Base-by-base conservation (phyloP, 1,140 invertebrate genomes). In the Cyclargus thomasi region DNA sequence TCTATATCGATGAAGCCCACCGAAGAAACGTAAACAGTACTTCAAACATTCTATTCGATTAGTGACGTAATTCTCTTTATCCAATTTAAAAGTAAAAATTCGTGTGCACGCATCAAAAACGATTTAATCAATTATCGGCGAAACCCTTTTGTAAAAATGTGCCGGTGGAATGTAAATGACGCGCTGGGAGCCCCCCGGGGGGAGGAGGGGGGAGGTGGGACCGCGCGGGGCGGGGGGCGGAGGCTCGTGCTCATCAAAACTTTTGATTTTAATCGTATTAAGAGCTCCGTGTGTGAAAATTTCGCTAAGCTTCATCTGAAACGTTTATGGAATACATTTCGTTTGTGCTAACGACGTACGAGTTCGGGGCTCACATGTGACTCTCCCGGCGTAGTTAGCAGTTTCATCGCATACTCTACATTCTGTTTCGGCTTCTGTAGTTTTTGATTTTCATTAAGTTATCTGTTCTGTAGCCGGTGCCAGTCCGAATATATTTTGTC, bases 201-300 rank as follows among this genome's bases (percentile, higher is more conserved):
- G 2, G n/a, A n/a, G n/a, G n/a, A n/a, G n/a, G n/a, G n/a, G n/a
- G n/a, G n/a, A n/a, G n/a, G n/a, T n/a, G n/a, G n/a, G n/a, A n/a
- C 5, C 2, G 4, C 1, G 18, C 20, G 10, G 17, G 20, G 55
- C 55, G 55, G 18, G 8, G 53, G 55, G 17, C 17, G 4, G 18
- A 20, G 18, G 18, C 18, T 18, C 55, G 55, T 21, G 20, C 20
- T 59, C 55, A 59, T 59, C 55, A 59, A 59, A 59, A 59, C 55
- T 59, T 59, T 59, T 11, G 18, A 21, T 11, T 59, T 20, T 59
- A 59, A 59, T 59, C 55, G 20, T 59, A 59, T 59, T 59, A 59
- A 59, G 20, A 59, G 55, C 55, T 59, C 18, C 55, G 55, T 20
- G 55, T 59, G 55, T 59, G 55, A 59, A 59, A 59, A 59, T 59